Conservation (phyloP, 92 coral and sea anemone genomes). For the Bergia puertoricense region DNA sequence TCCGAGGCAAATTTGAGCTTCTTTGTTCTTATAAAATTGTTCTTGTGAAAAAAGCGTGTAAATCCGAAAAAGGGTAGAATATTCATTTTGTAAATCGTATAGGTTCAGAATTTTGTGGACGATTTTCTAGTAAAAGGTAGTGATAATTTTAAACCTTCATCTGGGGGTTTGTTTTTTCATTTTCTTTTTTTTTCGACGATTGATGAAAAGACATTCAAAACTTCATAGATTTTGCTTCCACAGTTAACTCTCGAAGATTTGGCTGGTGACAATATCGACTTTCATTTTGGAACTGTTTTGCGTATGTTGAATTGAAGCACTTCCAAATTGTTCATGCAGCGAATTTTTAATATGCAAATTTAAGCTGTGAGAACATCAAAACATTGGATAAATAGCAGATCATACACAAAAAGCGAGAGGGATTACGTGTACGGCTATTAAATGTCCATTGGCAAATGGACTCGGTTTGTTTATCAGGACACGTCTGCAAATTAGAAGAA, state of each 20-base stretch:
- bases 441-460: not conserved
- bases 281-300: not conserved
- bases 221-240: too few relatives aligned
- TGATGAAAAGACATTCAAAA: too few relatives aligned
- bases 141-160: too few relatives aligned
- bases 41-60: too few relatives aligned
- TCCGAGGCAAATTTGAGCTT: too few relatives aligned
- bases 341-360: slow-evolving; percentile 17
- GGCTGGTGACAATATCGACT: not conserved
- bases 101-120: too few relatives aligned
- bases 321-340: not conserved
- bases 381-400: slow-evolving; percentile 14
- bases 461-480: not conserved
- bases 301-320: not conserved
- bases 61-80: too few relatives aligned
- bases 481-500: not conserved
- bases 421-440: not conserved
- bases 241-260: not conserved
- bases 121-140: too few relatives aligned
- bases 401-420: not conserved
- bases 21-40: too few relatives aligned
- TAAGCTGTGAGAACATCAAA: not conserved
- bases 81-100: too few relatives aligned
- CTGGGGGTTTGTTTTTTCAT: too few relatives aligned
- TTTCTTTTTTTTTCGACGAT: too few relatives aligned